Evolutionary conservation across 2,113 vertebrate genomes (phyloP), one percentile per base, ranked within the genome.

Genomic region (Lontra canadensis): DNA sequence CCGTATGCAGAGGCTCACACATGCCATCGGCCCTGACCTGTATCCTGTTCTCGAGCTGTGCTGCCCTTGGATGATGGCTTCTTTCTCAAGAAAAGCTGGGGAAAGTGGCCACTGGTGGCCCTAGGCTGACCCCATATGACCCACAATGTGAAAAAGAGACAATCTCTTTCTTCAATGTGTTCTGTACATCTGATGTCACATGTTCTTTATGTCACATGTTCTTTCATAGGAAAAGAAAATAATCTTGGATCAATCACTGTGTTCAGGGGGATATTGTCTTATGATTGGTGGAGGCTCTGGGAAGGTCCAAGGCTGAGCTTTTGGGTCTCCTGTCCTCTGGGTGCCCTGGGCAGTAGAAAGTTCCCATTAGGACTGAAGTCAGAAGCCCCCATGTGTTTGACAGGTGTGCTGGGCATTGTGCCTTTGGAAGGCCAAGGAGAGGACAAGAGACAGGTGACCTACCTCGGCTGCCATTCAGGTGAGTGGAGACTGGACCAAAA

Each of bases 381-480:
- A 7, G 76, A 57, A 57, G 42, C 34, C 7, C 4, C n/a, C 31
- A 9, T 87, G 73, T 69, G 23, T 97, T 92, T 93, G 84, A 86
- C 90, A 99, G 99, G 99, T 49, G 98, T 99, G 81, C 96, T 99
- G 97, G 99, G 99, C 57, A 92, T 99, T 10, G 98, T 99, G 92
- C 99, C 99, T 0, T 98, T 99, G 97, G 98, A 99, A 55, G 95
- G 98, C 0, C 98, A 98, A n/a, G 96, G 98, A 63, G 98, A 99
- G 79, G 98, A 98, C 86, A 99, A 99, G 96, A 99, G 98, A 98
- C 97, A 97, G 0, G 97, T 99, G 94, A 98, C 98, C 11, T 98
- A 99, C 79, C 98, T 99, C 74, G 98, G 99, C 91, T 99, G 99
- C 96, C 99, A 99, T 97, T 99, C 99, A 96, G 99, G 99, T 99